These are phyloP conservation scores for Muraenolepis orangiensis DNA, from an alignment of 2,797 vertebrate genomes.

Conservation along the genomic window DNA sequence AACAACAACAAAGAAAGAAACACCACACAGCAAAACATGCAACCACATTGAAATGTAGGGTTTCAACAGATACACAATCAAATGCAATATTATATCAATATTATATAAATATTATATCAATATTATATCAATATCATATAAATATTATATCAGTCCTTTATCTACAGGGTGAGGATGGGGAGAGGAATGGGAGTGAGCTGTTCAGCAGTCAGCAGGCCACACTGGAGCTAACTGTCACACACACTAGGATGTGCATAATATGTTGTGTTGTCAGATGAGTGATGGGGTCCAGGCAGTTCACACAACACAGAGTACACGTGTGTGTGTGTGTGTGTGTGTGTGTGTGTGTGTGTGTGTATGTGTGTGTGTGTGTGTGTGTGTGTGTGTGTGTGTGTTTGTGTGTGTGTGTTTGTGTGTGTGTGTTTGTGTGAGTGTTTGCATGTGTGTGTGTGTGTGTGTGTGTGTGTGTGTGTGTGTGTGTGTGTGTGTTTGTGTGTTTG, in stretches of 20 bases:
- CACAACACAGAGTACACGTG: conserved; percentile 42
- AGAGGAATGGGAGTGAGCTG: conserved; percentile 38
- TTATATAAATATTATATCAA: too few relatives aligned
- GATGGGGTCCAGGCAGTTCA: conserved; percentile 65
- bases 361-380: conserved; percentile 26
- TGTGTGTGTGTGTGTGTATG: not conserved
- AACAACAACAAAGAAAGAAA: conserved; percentile 4
- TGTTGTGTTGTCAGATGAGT: conserved; percentile 73
- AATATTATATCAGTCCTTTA: too few relatives aligned
- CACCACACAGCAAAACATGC: not conserved
- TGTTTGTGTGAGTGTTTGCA: conserved; percentile 29
- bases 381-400: conserved; percentile 16
- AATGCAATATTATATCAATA: conserved; percentile 18
- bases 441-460: conserved; percentile 11
- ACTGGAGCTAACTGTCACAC: conserved; percentile 47
- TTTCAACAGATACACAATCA: not conserved
- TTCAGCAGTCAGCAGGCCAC: conserved; percentile 49
- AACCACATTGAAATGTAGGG: conserved; percentile 5
- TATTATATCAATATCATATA: too few relatives aligned
- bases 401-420: conserved; percentile 33
- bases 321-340: conserved; percentile 17
- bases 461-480: conserved; percentile 34
- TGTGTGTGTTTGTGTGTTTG: conserved; percentile 28
- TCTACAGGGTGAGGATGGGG: too few relatives aligned
- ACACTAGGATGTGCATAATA: conserved; percentile 74